These are phyloP conservation scores for Porites lutea DNA, from an alignment of 64 coral and sea anemone species.

Conservation along the genomic window DNA sequence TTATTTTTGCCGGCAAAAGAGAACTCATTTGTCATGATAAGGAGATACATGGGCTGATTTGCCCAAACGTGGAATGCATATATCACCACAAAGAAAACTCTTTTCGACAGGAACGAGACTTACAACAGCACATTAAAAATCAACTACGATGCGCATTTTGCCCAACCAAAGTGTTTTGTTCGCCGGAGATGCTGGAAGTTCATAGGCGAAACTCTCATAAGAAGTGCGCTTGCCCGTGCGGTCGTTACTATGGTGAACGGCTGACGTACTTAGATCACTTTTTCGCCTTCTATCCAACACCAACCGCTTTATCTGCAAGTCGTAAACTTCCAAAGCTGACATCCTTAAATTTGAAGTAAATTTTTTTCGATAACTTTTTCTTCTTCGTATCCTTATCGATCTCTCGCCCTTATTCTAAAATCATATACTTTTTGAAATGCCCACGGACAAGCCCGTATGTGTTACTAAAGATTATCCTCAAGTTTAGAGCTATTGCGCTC, in stretches of 20 bases:
- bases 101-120: slow-evolving; percentile 52
- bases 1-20: slow-evolving; percentile 30
- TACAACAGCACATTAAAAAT: slow-evolving; percentile 51
- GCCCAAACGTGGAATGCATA: slow-evolving; percentile 61
- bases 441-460: too few species aligned
- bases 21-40: slow-evolving; percentile 66
- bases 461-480: too few species aligned
- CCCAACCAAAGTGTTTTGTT: slow-evolving; percentile 72
- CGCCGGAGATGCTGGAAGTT: slow-evolving; percentile 35
- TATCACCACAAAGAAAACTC: slow-evolving; percentile 57
- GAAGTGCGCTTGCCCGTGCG: slow-evolving; percentile 74
- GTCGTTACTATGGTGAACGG: slow-evolving; percentile 69
- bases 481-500: too few species aligned
- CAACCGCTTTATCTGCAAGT: not conserved
- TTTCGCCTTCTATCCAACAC: slow-evolving; percentile 71
- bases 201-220: slow-evolving; percentile 68
- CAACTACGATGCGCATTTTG: slow-evolving; percentile 76
- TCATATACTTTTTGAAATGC: too few species aligned
- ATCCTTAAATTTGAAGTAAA: not conserved
- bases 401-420: too few species aligned
- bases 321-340: not conserved
- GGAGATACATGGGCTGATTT: slow-evolving; percentile 58
- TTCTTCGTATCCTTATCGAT: too few species aligned
- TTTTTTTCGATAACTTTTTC: too few species aligned
- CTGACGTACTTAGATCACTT: slow-evolving; percentile 77